phyloP scores from a whole-genome alignment of 2,797 vertebrate genomes.

The Pangasius sanitwongsei region DNA sequence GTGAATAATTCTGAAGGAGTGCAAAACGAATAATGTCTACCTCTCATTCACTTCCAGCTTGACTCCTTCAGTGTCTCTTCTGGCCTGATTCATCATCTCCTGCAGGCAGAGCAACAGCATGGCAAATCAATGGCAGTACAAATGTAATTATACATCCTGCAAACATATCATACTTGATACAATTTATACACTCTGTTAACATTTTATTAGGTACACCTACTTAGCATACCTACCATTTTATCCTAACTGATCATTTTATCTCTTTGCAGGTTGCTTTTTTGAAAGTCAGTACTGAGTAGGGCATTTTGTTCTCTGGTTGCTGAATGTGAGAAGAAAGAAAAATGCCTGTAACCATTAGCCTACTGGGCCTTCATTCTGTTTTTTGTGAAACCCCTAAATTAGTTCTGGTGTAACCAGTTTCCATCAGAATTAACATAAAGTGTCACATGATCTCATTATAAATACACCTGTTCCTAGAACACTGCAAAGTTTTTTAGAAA shows the following conservation, averaged over 20 bases:
- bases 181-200: background rate
- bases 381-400: background rate
- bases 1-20: background rate
- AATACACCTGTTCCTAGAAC: background rate
- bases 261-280: background rate
- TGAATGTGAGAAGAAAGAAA: background rate
- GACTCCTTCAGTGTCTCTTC: constrained; percentile 86
- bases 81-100: constrained; percentile 98
- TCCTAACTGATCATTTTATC: background rate
- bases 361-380: background rate
- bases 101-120: constrained; percentile 58
- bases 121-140: constrained; percentile 6
- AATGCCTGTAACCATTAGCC: background rate
- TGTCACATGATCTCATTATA: background rate
- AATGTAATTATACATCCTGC: background rate
- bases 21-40: constrained; percentile 69
- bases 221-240: background rate
- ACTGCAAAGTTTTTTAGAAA: background rate
- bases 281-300: background rate
- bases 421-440: background rate
- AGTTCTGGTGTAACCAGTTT: background rate
- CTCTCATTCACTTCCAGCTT: constrained; percentile 97
- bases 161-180: background rate
- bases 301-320: background rate
- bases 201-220: background rate